Percentiles rank a stretch among this genome's conserved stretches.
Evolutionary conservation across 2,888 invertebrate species (phyloP).

Genomic region (Hypolimnas misippus): DNA sequence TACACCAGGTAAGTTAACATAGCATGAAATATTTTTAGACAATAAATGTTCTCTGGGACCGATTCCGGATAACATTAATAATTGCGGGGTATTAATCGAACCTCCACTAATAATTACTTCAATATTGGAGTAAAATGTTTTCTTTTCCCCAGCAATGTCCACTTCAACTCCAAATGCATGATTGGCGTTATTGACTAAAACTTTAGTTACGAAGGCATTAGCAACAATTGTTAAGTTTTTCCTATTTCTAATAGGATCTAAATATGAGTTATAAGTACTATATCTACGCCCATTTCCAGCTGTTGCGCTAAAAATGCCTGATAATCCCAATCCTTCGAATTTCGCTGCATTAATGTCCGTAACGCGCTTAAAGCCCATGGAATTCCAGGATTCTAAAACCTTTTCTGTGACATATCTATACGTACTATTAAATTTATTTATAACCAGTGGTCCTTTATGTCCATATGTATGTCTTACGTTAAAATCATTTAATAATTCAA

Average conservation of each 20-base stretch:
- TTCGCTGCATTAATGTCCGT: constrained; percentile 69
- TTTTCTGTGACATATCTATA: constrained; percentile 54
- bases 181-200: constrained; percentile 72
- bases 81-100: constrained; percentile 74
- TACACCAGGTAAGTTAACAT: constrained; percentile 71
- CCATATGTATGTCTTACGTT: constrained; percentile 60
- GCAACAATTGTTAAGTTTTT: constrained; percentile 69
- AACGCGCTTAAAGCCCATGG: constrained; percentile 68
- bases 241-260: constrained; percentile 54
- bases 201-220: constrained; percentile 72
- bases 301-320: constrained; percentile 72
- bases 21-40: constrained; percentile 59
- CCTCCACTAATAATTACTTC: constrained; percentile 80
- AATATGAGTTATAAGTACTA: constrained; percentile 77
- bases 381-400: constrained; percentile 65
- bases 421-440: constrained; percentile 74
- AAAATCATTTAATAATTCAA: constrained; percentile 46
- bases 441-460: constrained; percentile 67
- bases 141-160: constrained; percentile 48
- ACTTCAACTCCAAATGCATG: constrained; percentile 67
- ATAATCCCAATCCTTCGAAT: constrained; percentile 61
- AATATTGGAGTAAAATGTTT: constrained; percentile 53
- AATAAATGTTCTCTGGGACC: constrained; percentile 68
- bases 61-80: constrained; percentile 80
- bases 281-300: constrained; percentile 73